Conservation (phyloP, 2,113 vertebrate genomes). For the Ptychochromis oligacanthus region DNA sequence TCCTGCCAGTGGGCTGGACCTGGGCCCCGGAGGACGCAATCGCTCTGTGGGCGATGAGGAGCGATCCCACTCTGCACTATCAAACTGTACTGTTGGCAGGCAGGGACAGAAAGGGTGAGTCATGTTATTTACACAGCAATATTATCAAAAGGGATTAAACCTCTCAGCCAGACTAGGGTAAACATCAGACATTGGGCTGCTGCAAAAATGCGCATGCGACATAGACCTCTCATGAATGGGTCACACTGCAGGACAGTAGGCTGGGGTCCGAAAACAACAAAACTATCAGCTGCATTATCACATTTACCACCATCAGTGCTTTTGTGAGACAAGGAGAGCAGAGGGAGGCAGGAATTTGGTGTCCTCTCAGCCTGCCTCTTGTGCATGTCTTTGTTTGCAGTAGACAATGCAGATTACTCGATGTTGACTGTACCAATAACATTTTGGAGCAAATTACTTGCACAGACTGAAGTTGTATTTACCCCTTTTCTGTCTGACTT, state of each 20-base stretch:
- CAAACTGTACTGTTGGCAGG: constrained; percentile 87
- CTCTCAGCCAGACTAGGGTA: constrained; percentile 38
- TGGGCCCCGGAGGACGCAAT: constrained; percentile 79
- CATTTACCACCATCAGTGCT: constrained; percentile 13
- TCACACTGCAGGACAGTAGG: background rate
- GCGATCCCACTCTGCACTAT: constrained; percentile 86
- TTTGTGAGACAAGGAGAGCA: constrained; percentile 14
- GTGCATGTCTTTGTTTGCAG: background rate
- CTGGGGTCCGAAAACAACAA: constrained; percentile 7
- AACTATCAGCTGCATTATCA: constrained; percentile 39
- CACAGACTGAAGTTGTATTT: constrained; percentile 23
- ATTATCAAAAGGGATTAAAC: constrained; percentile 53
- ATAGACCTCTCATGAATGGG: constrained; percentile 1
- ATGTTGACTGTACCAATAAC: background rate
- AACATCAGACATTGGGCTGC: constrained; percentile 47
- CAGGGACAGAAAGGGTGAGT: constrained; percentile 45
- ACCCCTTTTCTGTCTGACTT: constrained; percentile 2
- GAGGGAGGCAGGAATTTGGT: background rate
- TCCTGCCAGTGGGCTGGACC: constrained; percentile 83
- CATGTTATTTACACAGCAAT: constrained; percentile 44
- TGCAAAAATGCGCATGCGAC: constrained; percentile 8
- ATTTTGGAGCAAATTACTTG: background rate
- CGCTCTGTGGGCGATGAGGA: constrained; percentile 85
- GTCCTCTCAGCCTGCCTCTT: background rate
- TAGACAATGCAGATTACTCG: background rate